phyloP scores from a whole-genome alignment of 2,113 vertebrate genomes.

The Glaucidium brasilianum region DNA sequence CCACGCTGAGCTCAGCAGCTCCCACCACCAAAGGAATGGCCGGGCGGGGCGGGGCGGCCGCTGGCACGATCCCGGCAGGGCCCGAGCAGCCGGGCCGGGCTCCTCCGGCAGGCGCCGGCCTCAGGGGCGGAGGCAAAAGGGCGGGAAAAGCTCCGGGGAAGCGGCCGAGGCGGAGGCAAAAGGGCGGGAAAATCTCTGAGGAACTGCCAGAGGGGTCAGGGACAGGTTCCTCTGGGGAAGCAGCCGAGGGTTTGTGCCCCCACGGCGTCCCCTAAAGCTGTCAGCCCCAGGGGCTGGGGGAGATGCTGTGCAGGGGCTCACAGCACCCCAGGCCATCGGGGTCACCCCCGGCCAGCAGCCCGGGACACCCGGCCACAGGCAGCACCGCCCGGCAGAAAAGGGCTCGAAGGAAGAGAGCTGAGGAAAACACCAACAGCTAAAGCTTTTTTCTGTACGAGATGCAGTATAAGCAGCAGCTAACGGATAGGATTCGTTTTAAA shows the following conservation, averaged over 20 bases:
- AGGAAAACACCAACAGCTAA: neutral
- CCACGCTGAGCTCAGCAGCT: neutral
- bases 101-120: neutral
- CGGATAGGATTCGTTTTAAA: neutral
- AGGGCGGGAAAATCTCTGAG: neutral
- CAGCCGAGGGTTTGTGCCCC: neutral
- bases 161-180: neutral
- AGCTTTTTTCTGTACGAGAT: neutral
- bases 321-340: neutral
- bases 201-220: neutral
- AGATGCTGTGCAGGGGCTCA: neutral
- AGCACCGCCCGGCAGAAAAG: neutral
- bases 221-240: neutral
- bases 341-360: rapidly evolving
- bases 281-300: neutral
- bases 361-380: neutral
- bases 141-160: too few species aligned
- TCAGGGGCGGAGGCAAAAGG: neutral
- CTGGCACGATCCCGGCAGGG: neutral
- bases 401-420: neutral
- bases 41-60: neutral
- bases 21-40: neutral
- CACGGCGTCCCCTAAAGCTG: neutral
- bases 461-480: neutral
- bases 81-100: rapidly evolving